phyloP scores from a whole-genome alignment of 1,140 invertebrate genomes.

The Saxidomus purpurata region DNA sequence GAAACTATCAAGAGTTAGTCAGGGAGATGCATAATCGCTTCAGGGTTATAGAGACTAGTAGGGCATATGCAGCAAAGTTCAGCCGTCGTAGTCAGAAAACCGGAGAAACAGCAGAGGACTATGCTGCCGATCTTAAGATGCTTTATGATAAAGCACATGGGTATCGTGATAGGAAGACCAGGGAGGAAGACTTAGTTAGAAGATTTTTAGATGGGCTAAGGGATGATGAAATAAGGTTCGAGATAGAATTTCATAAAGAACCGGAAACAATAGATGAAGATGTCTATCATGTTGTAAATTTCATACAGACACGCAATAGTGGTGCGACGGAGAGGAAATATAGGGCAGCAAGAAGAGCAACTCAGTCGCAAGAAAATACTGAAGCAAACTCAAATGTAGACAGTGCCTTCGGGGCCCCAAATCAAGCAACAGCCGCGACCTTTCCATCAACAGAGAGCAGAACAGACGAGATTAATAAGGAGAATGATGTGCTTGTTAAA shows the following conservation, averaged over 20 bases:
- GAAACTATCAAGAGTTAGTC: background rate
- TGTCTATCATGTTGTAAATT: conserved; percentile 18
- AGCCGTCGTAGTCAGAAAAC: background rate
- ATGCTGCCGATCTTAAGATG: conserved; percentile 1
- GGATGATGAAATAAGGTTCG: conserved; percentile 35
- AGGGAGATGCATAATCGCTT: conserved; percentile 24
- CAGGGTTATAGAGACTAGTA: conserved; percentile 28
- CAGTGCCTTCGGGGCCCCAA: background rate
- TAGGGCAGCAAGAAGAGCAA: background rate
- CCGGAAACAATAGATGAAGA: conserved; percentile 2
- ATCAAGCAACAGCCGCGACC: too few species aligned
- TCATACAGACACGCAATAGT: background rate
- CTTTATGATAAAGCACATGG: too few species aligned
- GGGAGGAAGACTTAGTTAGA: too few species aligned
- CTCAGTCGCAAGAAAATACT: background rate
- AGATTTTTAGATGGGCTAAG: conserved; percentile 26
- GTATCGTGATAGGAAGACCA: background rate
- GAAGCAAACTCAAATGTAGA: too few species aligned
- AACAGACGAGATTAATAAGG: background rate
- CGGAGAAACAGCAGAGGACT: background rate
- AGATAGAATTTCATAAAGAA: too few species aligned
- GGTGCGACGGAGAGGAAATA: background rate
- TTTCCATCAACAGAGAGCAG: too few species aligned
- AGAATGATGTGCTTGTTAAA: background rate
- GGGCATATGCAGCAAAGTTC: conserved; percentile 6